A percentile compares a stretch with the other conserved stretches of the same genome.
phyloP scores from a whole-genome alignment of 2,797 vertebrate genomes.

The Danio kyathit region DNA sequence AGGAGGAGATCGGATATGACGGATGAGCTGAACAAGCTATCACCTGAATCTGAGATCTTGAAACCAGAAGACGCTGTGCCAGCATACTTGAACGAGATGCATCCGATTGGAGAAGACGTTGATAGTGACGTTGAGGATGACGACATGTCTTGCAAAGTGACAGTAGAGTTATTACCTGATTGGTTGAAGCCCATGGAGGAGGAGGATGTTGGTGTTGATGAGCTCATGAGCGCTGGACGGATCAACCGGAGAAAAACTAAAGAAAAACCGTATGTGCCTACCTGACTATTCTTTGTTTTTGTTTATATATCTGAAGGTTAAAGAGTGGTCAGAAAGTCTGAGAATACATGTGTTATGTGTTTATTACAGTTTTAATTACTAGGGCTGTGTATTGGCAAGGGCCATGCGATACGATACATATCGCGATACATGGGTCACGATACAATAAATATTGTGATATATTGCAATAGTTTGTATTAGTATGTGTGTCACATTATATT shows the following conservation, averaged over 20 bases:
- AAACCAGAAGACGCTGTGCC: slow-evolving; percentile 18
- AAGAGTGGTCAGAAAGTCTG: neutral
- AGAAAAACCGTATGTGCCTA: slow-evolving; percentile 45
- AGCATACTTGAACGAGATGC: neutral
- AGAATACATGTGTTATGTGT: neutral
- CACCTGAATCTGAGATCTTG: slow-evolving; percentile 15
- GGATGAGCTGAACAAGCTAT: slow-evolving; percentile 34
- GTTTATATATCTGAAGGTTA: neutral
- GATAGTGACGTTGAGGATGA: neutral
- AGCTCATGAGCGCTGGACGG: slow-evolving; percentile 5
- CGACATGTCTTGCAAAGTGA: neutral
- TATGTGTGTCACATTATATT: too few relatives aligned
- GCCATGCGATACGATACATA: too few relatives aligned
- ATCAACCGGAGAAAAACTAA: neutral
- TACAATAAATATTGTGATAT: too few relatives aligned
- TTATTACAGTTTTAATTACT: too few relatives aligned
- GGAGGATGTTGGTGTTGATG: slow-evolving; percentile 42
- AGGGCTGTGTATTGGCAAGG: too few relatives aligned
- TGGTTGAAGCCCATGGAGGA: slow-evolving; percentile 68
- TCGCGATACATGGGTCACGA: too few relatives aligned
- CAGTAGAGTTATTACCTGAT: slow-evolving; percentile 48
- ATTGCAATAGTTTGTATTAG: too few relatives aligned
- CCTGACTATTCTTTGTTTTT: neutral
- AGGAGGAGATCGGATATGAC: slow-evolving; percentile 39
- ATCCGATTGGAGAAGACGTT: neutral